A percentile compares a stretch with the other conserved stretches of the same genome.
Evolutionary conservation across 2,113 vertebrate genomes (phyloP).

Genomic region (Leucosticte australis): DNA sequence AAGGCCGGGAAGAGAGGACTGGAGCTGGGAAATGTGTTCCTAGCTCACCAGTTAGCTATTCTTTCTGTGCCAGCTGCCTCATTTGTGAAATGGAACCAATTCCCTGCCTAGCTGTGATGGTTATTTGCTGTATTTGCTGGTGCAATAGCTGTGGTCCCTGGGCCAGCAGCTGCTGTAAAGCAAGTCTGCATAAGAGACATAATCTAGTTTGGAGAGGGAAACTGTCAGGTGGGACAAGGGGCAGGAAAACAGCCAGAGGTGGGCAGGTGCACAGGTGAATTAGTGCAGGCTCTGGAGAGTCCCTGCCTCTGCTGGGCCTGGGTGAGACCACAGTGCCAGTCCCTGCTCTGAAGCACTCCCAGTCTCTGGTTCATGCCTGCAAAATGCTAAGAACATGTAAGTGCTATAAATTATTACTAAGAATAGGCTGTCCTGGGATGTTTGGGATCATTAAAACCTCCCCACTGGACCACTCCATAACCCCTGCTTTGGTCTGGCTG

Average conservation of each 20-base stretch:
- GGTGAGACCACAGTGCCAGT: neutral
- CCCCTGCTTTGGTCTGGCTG: neutral
- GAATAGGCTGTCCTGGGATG: neutral
- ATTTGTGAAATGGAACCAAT: neutral
- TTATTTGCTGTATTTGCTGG: neutral
- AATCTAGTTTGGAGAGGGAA: neutral
- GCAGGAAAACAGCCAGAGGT: neutral
- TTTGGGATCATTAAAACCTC: neutral
- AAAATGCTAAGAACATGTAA: neutral
- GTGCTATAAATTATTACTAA: neutral
- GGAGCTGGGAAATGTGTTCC: neutral
- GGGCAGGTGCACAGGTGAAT: neutral
- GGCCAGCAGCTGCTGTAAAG: neutral
- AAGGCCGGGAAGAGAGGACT: neutral
- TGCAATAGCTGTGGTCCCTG: rapidly evolving
- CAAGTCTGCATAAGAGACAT: neutral
- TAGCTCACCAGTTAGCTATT: neutral
- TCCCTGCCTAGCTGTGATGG: neutral
- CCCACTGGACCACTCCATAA: neutral
- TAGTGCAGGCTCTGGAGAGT: neutral
- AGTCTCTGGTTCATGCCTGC: neutral
- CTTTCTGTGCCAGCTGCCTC: neutral
- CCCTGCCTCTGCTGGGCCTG: neutral
- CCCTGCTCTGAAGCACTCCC: neutral
- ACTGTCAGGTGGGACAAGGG: neutral